Evolutionary conservation across 2,113 vertebrate species (phyloP), one percentile per base, ranked within the genome.

Genomic region (Lophura nycthemera): DNA sequence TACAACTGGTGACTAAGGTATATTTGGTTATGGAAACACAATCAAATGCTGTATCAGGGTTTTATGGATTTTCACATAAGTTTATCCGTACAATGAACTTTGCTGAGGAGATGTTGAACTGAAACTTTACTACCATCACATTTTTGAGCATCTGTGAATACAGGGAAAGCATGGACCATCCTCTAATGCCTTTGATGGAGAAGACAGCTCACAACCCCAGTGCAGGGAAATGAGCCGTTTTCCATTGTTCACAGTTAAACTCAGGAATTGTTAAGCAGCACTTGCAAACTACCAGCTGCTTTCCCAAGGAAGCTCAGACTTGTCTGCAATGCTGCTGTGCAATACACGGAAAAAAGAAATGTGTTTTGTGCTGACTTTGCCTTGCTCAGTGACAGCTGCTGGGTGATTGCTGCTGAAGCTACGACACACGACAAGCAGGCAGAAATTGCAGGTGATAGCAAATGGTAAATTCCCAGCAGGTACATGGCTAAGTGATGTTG

Each of bases 161-260:
- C 11, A 43, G 34, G 14, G 25, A 6, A 67, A 54, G 45, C 5
- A 19, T 25, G n/a, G 34, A 47, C 13, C 50, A 2, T 38, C n/a
- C 10, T 19, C n/a, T 27, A 36, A 0, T 54, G 27, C 0, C 0
- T 1, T 19, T 34, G 61, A 11, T 40, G 43, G 57, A 40, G n/a
- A 21, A 43, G 32, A 20, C 60, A 63, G 30, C 6, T 61, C 61
- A 16, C 12, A 20, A 8, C 34, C 54, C 32, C 7, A 2, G 27
- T 27, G 32, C 32, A 45, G 67, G 47, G 20, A 56, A 81, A 69
- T 42, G 75, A 36, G 54, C 69, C 3, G 69, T 75, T 63, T 63
- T 63, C 54, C 65, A 5, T 56, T 13, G 7, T 40, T 48, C 56
- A 30, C 63, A 63, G 40, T 34, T 81, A 75, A 79, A 63, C 61